Conservation (phyloP, 1,140 invertebrate species). For the Adoxophyes honmai region DNA sequence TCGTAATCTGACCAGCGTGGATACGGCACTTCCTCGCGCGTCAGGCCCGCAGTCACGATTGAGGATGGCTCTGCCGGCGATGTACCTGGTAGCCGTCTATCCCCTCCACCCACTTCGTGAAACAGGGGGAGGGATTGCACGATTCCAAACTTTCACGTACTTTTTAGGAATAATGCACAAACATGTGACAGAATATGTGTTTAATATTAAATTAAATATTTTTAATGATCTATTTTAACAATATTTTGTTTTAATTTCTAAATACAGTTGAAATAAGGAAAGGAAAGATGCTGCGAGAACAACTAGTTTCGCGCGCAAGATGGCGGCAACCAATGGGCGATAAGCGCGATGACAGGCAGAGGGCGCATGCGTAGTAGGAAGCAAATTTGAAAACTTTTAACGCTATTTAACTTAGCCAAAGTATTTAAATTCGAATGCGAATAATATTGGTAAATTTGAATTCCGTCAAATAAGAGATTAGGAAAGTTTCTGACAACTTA, state of each 20-base stretch:
- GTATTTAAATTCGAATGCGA: too few relatives aligned
- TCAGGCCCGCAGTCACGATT: conserved; percentile 46
- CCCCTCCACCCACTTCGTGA: conserved; percentile 23
- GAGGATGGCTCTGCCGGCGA: conserved; percentile 26
- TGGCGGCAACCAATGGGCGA: conserved; percentile 4
- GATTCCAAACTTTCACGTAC: conserved; percentile 18
- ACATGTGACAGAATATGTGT: background rate
- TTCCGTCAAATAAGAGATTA: too few relatives aligned
- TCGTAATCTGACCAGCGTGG: conserved; percentile 25
- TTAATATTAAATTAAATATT: background rate
- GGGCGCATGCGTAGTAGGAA: conserved; percentile 20
- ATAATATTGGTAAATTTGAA: too few relatives aligned
- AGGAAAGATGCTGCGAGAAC: background rate
- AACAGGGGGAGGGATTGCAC: background rate
- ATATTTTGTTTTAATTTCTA: background rate
- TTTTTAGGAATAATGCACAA: background rate
- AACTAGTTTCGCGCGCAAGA: conserved; percentile 9
- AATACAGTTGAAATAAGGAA: background rate
- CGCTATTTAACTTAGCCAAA: background rate
- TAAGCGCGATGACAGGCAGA: conserved; percentile 8
- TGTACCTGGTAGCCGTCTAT: conserved; percentile 44
- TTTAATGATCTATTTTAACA: background rate
- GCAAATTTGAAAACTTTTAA: conserved; percentile 8
- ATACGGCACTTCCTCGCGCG: conserved; percentile 35
- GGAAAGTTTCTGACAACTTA: too few relatives aligned